A percentile compares a stretch with the other conserved stretches of the same genome.
phyloP scores from a whole-genome alignment of 1,140 invertebrate genomes.

The Ridgeia piscesae region DNA sequence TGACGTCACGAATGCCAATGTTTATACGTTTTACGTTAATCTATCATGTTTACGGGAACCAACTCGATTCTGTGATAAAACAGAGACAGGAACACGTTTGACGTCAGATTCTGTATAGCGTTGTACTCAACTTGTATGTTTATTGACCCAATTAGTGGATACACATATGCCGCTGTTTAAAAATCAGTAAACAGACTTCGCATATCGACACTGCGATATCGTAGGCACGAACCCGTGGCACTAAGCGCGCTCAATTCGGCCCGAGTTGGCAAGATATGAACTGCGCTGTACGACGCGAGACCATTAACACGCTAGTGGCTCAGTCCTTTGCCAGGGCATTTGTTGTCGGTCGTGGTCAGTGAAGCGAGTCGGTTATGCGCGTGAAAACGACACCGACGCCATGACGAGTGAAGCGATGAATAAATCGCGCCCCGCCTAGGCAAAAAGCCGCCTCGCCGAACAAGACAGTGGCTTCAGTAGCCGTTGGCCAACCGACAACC shows the following conservation, averaged over 20 bases:
- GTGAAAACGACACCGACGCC: background rate
- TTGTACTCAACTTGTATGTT: background rate
- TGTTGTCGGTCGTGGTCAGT: background rate
- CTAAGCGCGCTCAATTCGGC: background rate
- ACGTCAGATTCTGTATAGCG: background rate
- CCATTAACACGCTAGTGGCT: background rate
- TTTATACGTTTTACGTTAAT: background rate
- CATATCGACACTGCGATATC: background rate
- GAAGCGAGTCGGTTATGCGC: background rate
- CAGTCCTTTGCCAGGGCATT: background rate
- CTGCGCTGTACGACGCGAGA: background rate
- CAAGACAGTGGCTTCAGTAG: background rate
- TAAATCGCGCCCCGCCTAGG: background rate
- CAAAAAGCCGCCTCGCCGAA: background rate
- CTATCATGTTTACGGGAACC: background rate
- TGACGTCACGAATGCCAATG: background rate
- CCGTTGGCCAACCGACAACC: background rate
- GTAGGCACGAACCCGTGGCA: background rate
- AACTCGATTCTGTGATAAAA: background rate
- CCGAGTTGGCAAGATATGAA: background rate
- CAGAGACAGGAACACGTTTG: background rate
- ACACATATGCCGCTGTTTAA: background rate
- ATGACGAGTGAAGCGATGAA: background rate
- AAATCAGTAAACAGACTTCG: background rate
- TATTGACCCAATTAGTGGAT: background rate